Base-by-base conservation (phyloP, 2,797 vertebrate genomes). In the Sebastolobus alascanus region DNA sequence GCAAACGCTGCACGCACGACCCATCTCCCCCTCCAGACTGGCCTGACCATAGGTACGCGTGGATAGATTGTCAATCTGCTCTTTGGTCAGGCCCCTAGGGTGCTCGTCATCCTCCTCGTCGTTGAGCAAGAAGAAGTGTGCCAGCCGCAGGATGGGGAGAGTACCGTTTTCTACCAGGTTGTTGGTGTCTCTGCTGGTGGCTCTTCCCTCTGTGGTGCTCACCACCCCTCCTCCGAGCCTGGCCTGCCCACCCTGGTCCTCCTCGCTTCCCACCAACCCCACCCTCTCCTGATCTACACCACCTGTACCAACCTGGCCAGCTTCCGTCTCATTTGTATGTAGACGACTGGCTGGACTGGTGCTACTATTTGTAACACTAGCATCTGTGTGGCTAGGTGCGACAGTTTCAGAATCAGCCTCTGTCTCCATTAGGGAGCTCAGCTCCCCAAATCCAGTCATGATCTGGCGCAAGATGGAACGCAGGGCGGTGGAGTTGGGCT, bases 51-150 rank as follows among this genome's bases (percentile, higher is more conserved):
- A 99, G 81, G 95, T 97, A 70, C 97, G 96, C 0, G 98, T 99
- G 75, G 96, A 96, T 91, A 99, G 96, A 97, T 97, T 98, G 96
- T 99, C 98, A 77, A 99, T 99, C 94, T 99, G 98, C 93, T 99
- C 98, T 97, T 99, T 99, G 95, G 97, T 98, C 96, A 99, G 96
- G 87, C 98, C 97, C 55, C 96, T 94, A 0, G 96, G 95, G 84
- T 94, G 96, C 75, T 98, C 97, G 0, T 97, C 96, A 1, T 97
- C 97, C 11, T 97, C 97, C 9, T 97, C 96, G 22, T 98, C 97
- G 0, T 97, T 98, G 75, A 98, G 95, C 87, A 99, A 82, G 93
- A 99, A 98, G 93, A 99, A 98, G 89, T 98, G 97, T 9, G 97
- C 97, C 50, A 99, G 95, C 67, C 96, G 96, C 82, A 99, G 94